A percentile compares a stretch with the other conserved stretches of the same genome.
Evolutionary conservation across 2,888 invertebrate genomes (phyloP).

Genomic region (Sesia bembeciformis): DNA sequence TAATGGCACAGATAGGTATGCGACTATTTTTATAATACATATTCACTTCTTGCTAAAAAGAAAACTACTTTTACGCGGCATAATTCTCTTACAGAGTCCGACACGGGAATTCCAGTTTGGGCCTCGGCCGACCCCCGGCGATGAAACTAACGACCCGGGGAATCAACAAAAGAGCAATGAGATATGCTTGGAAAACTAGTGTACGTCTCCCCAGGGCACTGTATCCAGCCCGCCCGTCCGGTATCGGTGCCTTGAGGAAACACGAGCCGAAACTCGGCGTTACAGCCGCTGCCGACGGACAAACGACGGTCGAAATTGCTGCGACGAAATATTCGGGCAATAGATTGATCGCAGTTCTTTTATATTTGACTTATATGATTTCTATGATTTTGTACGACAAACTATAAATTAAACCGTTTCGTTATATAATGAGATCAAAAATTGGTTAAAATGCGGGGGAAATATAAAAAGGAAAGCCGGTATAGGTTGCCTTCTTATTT

Average conservation of each 20-base stretch:
- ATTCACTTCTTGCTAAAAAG: too few species aligned
- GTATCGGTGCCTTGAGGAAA: conserved; percentile 20
- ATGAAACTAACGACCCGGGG: conserved; percentile 72
- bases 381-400: too few species aligned
- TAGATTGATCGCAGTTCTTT: too few species aligned
- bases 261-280: background rate
- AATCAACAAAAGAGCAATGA: conserved; percentile 74
- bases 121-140: conserved; percentile 39
- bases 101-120: background rate
- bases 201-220: conserved; percentile 55
- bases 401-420: too few species aligned
- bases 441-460: too few species aligned
- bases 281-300: conserved; percentile 14
- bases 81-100: background rate
- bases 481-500: too few species aligned
- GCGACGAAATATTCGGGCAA: conserved; percentile 16
- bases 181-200: conserved; percentile 75
- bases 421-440: too few species aligned
- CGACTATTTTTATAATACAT: too few species aligned
- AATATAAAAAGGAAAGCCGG: too few species aligned
- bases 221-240: conserved; percentile 29
- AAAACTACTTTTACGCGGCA: background rate
- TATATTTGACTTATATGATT: too few species aligned
- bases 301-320: conserved; percentile 39
- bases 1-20: too few species aligned